These are phyloP conservation scores for Allacma fusca DNA, from an alignment of 2,888 invertebrate species.

Conservation along the genomic window DNA sequence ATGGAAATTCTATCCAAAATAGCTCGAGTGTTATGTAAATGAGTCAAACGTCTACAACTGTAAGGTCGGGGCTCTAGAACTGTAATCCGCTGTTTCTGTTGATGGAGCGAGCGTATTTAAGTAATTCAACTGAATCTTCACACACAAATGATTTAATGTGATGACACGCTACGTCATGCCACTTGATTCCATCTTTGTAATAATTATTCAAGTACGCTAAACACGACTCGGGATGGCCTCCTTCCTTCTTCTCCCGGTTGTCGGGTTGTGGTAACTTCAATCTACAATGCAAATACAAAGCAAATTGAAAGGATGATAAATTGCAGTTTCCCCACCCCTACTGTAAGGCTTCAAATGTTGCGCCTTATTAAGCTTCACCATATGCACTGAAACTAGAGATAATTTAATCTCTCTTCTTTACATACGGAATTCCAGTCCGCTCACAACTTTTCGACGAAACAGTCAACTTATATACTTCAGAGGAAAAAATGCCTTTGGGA, in stretches of 20 bases:
- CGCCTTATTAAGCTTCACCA: neutral
- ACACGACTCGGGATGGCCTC: slow-evolving; percentile 82
- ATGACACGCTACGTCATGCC: slow-evolving; percentile 94
- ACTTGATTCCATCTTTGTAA: slow-evolving; percentile 90
- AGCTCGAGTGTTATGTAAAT: slow-evolving; percentile 12
- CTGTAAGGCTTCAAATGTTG: neutral
- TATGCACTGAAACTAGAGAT: neutral
- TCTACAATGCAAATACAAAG: slow-evolving; percentile 34
- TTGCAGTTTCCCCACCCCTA: neutral
- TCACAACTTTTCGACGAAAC: too few species aligned
- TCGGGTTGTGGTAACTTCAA: slow-evolving; percentile 87
- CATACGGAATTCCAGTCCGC: too few species aligned
- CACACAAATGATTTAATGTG: slow-evolving; percentile 91
- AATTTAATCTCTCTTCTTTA: too few species aligned
- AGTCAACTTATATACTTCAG: too few species aligned
- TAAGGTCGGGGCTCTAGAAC: neutral
- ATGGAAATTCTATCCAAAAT: slow-evolving; percentile 16
- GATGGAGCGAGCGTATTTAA: slow-evolving; percentile 78
- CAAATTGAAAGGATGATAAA: slow-evolving; percentile 23
- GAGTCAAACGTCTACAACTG: neutral
- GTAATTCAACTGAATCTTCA: slow-evolving; percentile 86
- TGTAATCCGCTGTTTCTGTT: slow-evolving; percentile 23
- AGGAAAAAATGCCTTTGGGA: too few species aligned
- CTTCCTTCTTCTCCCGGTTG: slow-evolving; percentile 74
- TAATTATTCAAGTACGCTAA: slow-evolving; percentile 88